Conservation (phyloP, 2,113 vertebrate genomes). For the Mystacornis crossleyi region DNA sequence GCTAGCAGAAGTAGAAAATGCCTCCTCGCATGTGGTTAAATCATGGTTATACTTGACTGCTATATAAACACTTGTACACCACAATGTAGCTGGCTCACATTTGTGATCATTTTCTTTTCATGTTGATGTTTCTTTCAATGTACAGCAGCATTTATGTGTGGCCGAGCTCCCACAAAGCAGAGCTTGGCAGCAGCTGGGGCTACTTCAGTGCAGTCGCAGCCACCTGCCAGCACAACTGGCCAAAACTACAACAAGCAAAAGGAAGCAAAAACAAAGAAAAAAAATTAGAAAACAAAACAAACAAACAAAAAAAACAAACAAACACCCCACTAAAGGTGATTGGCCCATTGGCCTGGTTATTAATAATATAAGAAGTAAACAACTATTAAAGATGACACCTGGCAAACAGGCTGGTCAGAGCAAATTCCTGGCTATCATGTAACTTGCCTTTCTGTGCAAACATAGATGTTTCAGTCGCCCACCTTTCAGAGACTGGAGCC, state of each 20-base stretch:
- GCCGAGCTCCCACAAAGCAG: background rate
- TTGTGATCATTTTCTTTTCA: background rate
- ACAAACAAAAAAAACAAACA: accelerated
- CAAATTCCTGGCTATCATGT: background rate
- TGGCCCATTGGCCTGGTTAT: background rate
- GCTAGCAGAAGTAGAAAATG: background rate
- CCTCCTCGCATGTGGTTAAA: background rate
- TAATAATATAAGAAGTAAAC: background rate
- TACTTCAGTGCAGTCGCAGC: background rate
- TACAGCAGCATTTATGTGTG: background rate
- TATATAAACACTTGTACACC: background rate
- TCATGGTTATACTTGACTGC: background rate
- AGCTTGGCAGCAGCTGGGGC: conserved; percentile 49
- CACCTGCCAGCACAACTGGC: conserved; percentile 47
- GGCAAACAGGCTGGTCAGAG: background rate
- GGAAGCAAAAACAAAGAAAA: background rate
- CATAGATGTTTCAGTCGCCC: background rate
- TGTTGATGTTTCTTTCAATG: background rate
- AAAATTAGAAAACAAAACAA: background rate
- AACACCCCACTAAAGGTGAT: background rate
- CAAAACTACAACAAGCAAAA: background rate
- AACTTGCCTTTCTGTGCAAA: background rate
- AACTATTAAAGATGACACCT: background rate
- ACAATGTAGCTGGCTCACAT: background rate
- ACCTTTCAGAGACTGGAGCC: background rate